Conservation (phyloP, 1,140 invertebrate species). For the Sogatella furcifera region DNA sequence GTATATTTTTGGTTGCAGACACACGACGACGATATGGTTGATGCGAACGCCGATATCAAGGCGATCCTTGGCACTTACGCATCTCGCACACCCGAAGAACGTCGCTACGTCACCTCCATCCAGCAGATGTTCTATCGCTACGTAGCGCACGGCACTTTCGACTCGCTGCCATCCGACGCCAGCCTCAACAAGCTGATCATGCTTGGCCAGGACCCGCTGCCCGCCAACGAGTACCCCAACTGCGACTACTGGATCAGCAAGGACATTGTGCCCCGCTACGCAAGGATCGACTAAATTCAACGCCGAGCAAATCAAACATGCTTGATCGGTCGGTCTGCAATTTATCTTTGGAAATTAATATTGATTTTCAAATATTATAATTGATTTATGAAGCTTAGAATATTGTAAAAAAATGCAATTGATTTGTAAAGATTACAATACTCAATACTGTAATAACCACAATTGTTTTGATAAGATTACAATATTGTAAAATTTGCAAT, state of each 20-base stretch:
- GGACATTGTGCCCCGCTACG: conserved; percentile 58
- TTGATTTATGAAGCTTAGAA: no score
- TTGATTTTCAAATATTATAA: no score
- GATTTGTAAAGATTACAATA: no score
- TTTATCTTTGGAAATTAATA: no score
- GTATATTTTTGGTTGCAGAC: conserved; percentile 27
- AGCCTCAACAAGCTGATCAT: conserved; percentile 33
- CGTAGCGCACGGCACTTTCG: conserved; percentile 56
- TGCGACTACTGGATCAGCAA: conserved; percentile 66
- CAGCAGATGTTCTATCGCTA: conserved; percentile 72
- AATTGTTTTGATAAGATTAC: no score
- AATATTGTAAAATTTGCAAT: no score
- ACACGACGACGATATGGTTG: conserved; percentile 40
- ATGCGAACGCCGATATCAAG: conserved; percentile 54
- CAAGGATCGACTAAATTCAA: conserved; percentile 26
- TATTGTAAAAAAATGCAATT: no score
- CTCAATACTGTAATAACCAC: no score
- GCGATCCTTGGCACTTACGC: conserved; percentile 68
- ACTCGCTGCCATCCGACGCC: conserved; percentile 37
- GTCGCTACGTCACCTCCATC: conserved; percentile 61
- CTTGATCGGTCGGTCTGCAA: no score
- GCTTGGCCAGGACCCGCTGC: conserved; percentile 53
- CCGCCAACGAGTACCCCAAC: conserved; percentile 47
- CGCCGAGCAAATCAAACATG: no score
- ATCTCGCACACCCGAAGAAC: conserved; percentile 53